phyloP scores from a whole-genome alignment of 2,113 vertebrate species.

The Archilochus colubris region DNA sequence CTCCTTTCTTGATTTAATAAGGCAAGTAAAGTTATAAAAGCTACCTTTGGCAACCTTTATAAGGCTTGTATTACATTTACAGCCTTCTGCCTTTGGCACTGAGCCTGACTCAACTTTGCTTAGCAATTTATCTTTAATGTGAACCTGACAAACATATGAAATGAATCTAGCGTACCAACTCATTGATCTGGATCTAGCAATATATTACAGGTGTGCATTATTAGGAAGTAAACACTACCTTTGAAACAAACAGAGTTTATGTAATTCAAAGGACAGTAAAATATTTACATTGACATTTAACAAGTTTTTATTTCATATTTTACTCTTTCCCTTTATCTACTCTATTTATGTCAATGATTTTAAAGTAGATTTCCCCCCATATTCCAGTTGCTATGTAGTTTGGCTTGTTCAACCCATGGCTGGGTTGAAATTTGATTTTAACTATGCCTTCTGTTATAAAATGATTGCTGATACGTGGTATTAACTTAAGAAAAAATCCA shows the following conservation, averaged over 20 bases:
- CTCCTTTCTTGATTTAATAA: neutral
- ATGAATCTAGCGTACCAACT: neutral
- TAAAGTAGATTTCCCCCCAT: accelerated
- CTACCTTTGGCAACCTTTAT: neutral
- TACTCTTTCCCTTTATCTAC: accelerated
- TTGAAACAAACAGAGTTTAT: neutral
- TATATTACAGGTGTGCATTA: neutral
- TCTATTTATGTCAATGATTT: accelerated
- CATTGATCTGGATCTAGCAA: neutral
- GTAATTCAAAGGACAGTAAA: neutral
- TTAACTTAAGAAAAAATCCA: neutral
- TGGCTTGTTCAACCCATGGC: neutral
- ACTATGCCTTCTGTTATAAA: neutral
- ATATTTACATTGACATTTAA: neutral
- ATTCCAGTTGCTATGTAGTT: neutral
- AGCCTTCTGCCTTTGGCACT: neutral
- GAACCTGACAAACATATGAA: neutral
- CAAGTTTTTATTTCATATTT: neutral
- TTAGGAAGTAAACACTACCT: neutral
- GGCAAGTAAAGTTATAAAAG: neutral
- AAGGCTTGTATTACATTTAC: neutral
- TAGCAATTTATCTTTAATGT: neutral
- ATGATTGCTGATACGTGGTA: neutral
- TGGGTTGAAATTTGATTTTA: neutral
- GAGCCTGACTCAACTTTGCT: neutral